Percentiles rank a stretch among this genome's conserved stretches.
Conservation (phyloP, 2,113 vertebrate genomes). For the Campylorhamphus procurvoides region DNA sequence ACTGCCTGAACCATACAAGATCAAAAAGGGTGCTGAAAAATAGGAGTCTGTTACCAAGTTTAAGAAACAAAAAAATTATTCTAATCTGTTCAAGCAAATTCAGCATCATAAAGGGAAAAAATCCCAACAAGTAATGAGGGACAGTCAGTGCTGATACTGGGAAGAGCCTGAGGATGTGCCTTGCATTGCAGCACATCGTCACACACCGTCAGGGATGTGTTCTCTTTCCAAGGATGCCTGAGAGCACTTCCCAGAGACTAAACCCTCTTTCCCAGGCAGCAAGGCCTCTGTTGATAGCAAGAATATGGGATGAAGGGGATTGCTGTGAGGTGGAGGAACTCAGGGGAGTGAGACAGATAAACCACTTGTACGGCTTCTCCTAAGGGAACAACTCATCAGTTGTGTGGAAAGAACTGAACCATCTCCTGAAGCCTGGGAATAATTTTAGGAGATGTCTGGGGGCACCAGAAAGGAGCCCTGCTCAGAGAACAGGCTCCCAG, state of each 20-base stretch:
- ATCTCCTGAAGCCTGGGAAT: background rate
- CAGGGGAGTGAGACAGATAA: background rate
- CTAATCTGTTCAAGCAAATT: background rate
- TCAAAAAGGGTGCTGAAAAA: background rate
- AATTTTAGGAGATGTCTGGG: background rate
- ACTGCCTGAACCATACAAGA: background rate
- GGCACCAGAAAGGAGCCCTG: background rate
- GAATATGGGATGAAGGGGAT: background rate
- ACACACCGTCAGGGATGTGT: accelerated
- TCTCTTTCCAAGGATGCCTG: background rate
- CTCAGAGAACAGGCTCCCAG: background rate
- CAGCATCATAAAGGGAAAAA: background rate
- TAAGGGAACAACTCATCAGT: background rate
- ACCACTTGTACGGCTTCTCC: background rate
- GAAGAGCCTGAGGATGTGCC: background rate
- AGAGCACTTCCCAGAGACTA: background rate
- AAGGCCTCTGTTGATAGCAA: background rate
- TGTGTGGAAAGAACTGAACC: background rate
- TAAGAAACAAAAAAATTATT: background rate
- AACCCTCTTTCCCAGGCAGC: background rate
- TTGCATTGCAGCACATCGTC: accelerated
- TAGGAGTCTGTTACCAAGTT: background rate
- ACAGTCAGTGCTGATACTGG: background rate
- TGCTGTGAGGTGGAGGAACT: background rate
- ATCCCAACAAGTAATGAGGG: background rate